phyloP scores from a whole-genome alignment of 2,797 vertebrate species.

The Neosilurus hyrtlii region DNA sequence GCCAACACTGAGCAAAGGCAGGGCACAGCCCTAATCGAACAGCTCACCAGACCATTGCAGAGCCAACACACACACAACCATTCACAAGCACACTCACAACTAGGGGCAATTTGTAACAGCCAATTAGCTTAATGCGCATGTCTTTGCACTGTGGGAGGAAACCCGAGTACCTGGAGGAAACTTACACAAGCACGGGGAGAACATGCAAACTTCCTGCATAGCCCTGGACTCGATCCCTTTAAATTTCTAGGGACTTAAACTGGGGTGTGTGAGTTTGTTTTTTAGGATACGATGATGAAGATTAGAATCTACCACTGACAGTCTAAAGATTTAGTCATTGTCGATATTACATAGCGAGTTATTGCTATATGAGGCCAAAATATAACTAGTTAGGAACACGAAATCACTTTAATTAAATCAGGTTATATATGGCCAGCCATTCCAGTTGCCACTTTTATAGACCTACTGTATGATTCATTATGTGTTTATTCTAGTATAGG shows the following conservation, averaged over 20 bases:
- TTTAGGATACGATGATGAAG: neutral
- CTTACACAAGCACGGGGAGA: too few relatives aligned
- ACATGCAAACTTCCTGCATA: too few relatives aligned
- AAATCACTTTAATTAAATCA: neutral
- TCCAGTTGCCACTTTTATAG: neutral
- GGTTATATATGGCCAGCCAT: neutral
- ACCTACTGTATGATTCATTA: neutral
- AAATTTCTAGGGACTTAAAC: neutral
- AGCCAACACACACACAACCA: too few relatives aligned
- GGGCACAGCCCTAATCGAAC: too few relatives aligned
- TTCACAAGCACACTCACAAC: too few relatives aligned
- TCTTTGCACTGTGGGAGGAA: too few relatives aligned
- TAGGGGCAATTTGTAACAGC: too few relatives aligned
- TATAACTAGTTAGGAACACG: neutral
- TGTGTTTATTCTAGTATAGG: neutral
- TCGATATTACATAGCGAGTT: neutral
- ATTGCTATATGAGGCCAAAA: neutral
- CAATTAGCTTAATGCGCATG: too few relatives aligned
- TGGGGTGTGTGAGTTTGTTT: neutral
- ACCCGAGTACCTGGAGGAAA: too few relatives aligned
- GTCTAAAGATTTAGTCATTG: neutral
- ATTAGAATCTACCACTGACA: neutral
- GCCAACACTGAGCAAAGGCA: too few relatives aligned
- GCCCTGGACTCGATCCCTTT: too few relatives aligned
- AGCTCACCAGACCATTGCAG: too few relatives aligned